Evolutionary conservation across 2,888 invertebrate species (phyloP).

Genomic region (Chromoteleia sp.): DNA sequence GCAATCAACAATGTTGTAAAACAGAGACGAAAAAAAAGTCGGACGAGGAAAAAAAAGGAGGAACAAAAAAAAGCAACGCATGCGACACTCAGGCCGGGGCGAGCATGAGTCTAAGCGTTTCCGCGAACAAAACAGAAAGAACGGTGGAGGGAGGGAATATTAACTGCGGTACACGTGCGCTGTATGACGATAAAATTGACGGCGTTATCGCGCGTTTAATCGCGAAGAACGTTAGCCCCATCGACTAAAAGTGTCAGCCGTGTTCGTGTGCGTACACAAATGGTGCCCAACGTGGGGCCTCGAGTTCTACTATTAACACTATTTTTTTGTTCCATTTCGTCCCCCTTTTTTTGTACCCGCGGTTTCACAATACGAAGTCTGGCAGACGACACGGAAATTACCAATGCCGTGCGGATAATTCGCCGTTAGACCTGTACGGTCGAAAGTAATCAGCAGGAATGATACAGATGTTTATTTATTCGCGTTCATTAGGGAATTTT

Average conservation of each 20-base stretch:
- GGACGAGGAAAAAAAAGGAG: neutral
- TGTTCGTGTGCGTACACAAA: slow-evolving; percentile 33
- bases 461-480: slow-evolving; percentile 30
- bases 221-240: slow-evolving; percentile 41
- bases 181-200: slow-evolving; percentile 70
- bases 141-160: slow-evolving; percentile 31
- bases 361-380: neutral
- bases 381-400: slow-evolving; percentile 20
- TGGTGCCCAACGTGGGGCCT: slow-evolving; percentile 30
- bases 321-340: too few relatives aligned
- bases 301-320: slow-evolving; percentile 23
- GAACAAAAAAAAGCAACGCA: slow-evolving; percentile 25
- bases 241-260: slow-evolving; percentile 46
- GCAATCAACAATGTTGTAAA: slow-evolving; percentile 64
- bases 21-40: slow-evolving; percentile 27
- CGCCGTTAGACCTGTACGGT: neutral
- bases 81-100: slow-evolving; percentile 33
- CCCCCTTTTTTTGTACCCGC: neutral
- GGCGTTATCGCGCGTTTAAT: slow-evolving; percentile 64
- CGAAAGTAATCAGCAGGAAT: slow-evolving; percentile 18
- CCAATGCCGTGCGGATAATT: slow-evolving; percentile 12
- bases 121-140: slow-evolving; percentile 55
- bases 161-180: slow-evolving; percentile 50
- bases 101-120: slow-evolving; percentile 58
- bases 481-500: slow-evolving; percentile 31